These are phyloP conservation scores for Salvator merianae DNA, from an alignment of 2,113 vertebrate genomes.

Conservation along the genomic window DNA sequence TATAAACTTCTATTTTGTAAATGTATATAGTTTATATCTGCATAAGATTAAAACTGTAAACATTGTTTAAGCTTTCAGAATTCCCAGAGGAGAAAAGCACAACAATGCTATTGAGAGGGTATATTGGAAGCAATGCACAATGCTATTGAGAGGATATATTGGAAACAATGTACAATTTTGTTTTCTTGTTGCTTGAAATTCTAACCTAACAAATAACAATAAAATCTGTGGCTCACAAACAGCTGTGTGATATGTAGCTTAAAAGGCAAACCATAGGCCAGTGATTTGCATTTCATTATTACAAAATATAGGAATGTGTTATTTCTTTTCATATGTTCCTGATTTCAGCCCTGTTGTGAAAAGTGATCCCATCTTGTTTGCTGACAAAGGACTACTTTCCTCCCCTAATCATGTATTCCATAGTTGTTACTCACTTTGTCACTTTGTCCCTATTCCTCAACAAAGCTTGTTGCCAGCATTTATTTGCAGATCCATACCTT, in stretches of 20 bases:
- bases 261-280: slow-evolving; percentile 33
- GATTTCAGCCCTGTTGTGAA: not conserved
- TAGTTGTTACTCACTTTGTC: not conserved
- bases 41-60: too few relatives aligned
- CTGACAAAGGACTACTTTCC: not conserved
- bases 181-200: slow-evolving; percentile 9
- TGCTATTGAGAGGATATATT: slow-evolving; percentile 49
- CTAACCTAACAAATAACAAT: not conserved
- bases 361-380: not conserved
- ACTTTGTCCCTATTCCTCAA: not conserved
- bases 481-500: slow-evolving; percentile 69
- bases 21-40: too few relatives aligned
- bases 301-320: not conserved
- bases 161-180: slow-evolving; percentile 43
- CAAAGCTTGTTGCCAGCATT: slow-evolving; percentile 53
- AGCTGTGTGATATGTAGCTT: slow-evolving; percentile 22
- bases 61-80: not conserved
- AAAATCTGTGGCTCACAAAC: slow-evolving; percentile 4
- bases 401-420: not conserved
- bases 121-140: slow-evolving; percentile 55
- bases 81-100: slow-evolving; percentile 40
- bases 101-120: slow-evolving; percentile 48
- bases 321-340: not conserved
- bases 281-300: slow-evolving; percentile 10
- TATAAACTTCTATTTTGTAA: too few relatives aligned